phyloP scores from a whole-genome alignment of 2,797 vertebrate genomes.

The Pseudochirops cupreus region DNA sequence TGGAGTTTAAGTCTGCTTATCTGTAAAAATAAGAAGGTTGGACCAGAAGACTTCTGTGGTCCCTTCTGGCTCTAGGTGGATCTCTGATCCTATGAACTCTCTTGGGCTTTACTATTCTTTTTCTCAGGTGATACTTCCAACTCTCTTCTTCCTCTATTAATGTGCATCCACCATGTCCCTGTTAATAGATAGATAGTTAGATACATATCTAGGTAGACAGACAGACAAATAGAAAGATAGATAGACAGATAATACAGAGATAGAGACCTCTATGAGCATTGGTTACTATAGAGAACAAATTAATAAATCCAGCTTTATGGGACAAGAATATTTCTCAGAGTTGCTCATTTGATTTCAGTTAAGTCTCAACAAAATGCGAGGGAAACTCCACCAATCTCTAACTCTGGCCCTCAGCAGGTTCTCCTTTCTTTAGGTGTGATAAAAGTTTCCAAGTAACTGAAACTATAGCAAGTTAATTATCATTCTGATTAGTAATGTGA shows the following conservation, averaged over 20 bases:
- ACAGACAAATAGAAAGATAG: too few relatives aligned
- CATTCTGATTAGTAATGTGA: not conserved
- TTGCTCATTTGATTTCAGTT: not conserved
- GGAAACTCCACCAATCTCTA: not conserved
- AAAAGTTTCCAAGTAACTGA: slow-evolving; percentile 1
- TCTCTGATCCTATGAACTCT: not conserved
- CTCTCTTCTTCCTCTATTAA: not conserved
- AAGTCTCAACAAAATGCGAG: not conserved
- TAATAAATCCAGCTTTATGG: not conserved
- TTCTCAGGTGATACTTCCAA: not conserved
- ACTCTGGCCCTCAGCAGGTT: not conserved
- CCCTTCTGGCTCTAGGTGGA: not conserved
- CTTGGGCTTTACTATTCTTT: not conserved
- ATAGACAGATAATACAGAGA: too few relatives aligned
- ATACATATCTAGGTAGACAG: too few relatives aligned
- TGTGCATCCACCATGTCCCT: not conserved
- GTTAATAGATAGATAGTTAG: not conserved
- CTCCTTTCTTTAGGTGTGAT: not conserved
- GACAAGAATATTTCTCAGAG: not conserved
- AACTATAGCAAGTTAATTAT: slow-evolving; percentile 19
- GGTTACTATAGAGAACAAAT: too few relatives aligned
- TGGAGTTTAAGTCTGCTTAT: not conserved
- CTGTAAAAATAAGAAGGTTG: not conserved
- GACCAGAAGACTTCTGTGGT: not conserved
- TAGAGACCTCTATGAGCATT: not conserved